These are phyloP conservation scores for Aleiodes sp. DNA, from an alignment of 1,140 invertebrate genomes.

Conservation along the genomic window DNA sequence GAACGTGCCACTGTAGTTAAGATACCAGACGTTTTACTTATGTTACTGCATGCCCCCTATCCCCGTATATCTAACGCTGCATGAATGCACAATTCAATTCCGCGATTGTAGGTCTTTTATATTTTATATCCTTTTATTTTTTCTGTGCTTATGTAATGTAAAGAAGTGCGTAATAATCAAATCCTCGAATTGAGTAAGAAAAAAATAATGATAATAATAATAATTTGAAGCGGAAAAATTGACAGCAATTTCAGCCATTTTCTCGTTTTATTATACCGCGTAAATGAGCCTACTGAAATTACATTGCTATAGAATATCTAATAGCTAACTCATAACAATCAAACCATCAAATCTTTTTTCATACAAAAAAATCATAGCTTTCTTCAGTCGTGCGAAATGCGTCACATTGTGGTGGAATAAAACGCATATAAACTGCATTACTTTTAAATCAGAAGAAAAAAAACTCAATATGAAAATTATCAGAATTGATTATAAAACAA, in stretches of 20 bases:
- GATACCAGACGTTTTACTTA: conserved; percentile 35
- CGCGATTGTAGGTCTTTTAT: neutral
- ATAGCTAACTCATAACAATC: neutral
- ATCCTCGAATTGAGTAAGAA: neutral
- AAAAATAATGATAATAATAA: neutral
- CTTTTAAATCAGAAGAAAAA: neutral
- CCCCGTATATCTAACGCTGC: conserved; percentile 9
- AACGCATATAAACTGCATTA: too few species aligned
- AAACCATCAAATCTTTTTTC: neutral
- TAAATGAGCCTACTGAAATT: conserved; percentile 6
- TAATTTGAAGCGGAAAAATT: too few species aligned
- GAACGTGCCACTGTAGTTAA: conserved; percentile 35
- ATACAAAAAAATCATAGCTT: neutral
- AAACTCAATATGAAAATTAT: conserved; percentile 3
- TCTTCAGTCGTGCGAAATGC: conserved; percentile 1
- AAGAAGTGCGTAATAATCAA: neutral
- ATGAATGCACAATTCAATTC: conserved; percentile 18
- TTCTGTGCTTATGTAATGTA: too few species aligned
- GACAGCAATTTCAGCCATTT: too few species aligned
- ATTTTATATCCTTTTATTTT: conserved; percentile 1
- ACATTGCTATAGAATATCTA: neutral
- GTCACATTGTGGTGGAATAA: neutral
- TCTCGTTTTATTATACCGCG: neutral
- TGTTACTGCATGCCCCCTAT: conserved; percentile 33
- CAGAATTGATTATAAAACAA: conserved; percentile 1